These are phyloP conservation scores for Aradus depressus DNA, from an alignment of 2,888 invertebrate species.

Conservation along the genomic window DNA sequence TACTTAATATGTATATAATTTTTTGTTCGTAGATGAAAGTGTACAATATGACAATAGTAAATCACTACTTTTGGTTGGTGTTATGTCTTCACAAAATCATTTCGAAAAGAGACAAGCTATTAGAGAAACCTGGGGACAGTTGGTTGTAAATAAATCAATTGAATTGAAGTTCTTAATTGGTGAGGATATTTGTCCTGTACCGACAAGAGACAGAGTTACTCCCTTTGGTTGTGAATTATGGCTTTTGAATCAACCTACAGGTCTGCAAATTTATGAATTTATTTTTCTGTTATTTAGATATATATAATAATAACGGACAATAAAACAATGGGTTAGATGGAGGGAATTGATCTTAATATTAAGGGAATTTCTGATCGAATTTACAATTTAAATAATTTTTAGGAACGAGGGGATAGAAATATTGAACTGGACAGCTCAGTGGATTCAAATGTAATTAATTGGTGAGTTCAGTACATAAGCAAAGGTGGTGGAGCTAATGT, in stretches of 20 bases:
- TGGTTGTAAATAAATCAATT: conserved; percentile 19
- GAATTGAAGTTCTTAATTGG: conserved; percentile 30
- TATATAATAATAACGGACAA: too few relatives aligned
- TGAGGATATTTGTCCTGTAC: conserved; percentile 27
- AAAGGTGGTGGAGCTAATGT: too few relatives aligned
- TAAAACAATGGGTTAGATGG: too few relatives aligned
- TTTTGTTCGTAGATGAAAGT: too few relatives aligned
- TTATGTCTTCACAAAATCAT: conserved; percentile 17
- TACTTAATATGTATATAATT: too few relatives aligned
- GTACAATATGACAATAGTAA: conserved; percentile 1
- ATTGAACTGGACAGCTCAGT: too few relatives aligned
- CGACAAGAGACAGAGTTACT: conserved; percentile 25
- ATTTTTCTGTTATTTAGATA: background rate
- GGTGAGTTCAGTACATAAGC: too few relatives aligned
- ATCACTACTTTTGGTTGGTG: conserved; percentile 7
- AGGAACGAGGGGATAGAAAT: too few relatives aligned
- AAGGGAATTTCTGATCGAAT: too few relatives aligned
- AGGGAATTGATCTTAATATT: too few relatives aligned
- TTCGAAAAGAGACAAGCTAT: conserved; percentile 21
- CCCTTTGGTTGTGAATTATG: conserved; percentile 24
- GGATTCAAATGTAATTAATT: too few relatives aligned
- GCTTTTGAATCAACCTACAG: conserved; percentile 12
- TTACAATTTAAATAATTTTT: too few relatives aligned
- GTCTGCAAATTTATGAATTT: conserved; percentile 11
- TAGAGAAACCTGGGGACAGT: conserved; percentile 30